Conservation (phyloP, 1,140 invertebrate species). For the Lethrus apterus region DNA sequence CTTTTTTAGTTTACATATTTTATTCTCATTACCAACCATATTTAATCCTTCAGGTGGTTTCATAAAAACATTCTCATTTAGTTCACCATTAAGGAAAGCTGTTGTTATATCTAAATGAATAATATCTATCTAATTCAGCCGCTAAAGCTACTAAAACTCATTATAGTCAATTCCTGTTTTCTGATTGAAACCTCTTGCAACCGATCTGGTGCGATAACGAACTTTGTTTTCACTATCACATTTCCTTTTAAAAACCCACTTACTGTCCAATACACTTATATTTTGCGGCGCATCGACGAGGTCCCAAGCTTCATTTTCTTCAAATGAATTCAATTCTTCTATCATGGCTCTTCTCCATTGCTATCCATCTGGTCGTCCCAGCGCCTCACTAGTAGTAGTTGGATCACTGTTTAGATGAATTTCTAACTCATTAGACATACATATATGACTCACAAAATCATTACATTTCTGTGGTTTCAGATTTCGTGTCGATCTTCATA, state of each 20-base stretch:
- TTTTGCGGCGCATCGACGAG: constrained; percentile 23
- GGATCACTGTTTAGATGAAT: no score
- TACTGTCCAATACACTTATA: constrained; percentile 21
- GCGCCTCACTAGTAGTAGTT: no score
- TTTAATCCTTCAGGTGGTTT: constrained; percentile 15
- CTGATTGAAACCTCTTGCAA: no score
- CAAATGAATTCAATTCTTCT: constrained; percentile 29
- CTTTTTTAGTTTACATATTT: constrained; percentile 34
- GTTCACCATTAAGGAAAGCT: constrained; percentile 22
- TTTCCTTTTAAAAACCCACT: constrained; percentile 39
- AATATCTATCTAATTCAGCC: no score
- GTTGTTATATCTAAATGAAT: constrained; percentile 24
- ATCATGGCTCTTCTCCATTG: constrained; percentile 33
- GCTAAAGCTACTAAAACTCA: no score
- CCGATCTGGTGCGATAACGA: no score
- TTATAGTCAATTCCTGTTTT: no score
- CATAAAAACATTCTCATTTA: constrained; percentile 26
- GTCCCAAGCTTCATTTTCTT: constrained; percentile 30
- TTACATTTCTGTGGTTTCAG: no score
- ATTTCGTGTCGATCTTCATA: no score
- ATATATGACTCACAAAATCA: no score
- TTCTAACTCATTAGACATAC: no score
- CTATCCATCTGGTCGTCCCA: no score
- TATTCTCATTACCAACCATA: constrained; percentile 2
- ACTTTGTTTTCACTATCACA: constrained; percentile 21